phyloP scores from a whole-genome alignment of 30 jellyfish, hydroid and myxozoan genomes.

The Turritopsis rubra region DNA sequence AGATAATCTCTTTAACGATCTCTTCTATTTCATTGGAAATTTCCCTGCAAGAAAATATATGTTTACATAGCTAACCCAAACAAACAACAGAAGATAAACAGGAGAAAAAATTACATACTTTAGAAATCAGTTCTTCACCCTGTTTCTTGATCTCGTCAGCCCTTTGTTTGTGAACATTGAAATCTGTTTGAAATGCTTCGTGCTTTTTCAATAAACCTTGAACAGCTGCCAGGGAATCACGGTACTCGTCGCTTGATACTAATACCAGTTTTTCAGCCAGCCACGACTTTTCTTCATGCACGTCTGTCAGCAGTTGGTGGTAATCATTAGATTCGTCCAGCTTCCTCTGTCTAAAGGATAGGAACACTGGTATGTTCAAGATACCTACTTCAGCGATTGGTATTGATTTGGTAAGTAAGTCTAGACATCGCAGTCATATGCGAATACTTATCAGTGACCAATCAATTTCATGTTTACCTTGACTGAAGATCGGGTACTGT shows the following conservation, averaged over 20 bases:
- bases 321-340: constrained; percentile 76
- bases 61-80: neutral
- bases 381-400: no score
- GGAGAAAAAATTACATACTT: constrained; percentile 33
- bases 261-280: constrained; percentile 72
- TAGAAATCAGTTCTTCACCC: constrained; percentile 57
- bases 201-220: constrained; percentile 87
- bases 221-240: constrained; percentile 91
- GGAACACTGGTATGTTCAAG: no score
- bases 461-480: no score
- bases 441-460: no score
- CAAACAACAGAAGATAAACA: neutral
- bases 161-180: constrained; percentile 73
- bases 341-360: constrained; percentile 15
- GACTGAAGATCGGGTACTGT: no score
- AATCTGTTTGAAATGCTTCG: constrained; percentile 88
- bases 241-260: constrained; percentile 84
- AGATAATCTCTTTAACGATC: constrained; percentile 28
- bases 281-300: constrained; percentile 95
- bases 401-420: no score
- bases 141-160: constrained; percentile 48
- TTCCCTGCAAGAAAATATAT: constrained; percentile 23
- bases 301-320: constrained; percentile 72
- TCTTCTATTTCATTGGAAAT: constrained; percentile 54
- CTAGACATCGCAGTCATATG: no score